Conservation (phyloP, 2,797 vertebrate species). For the Lacerta bilineata region DNA sequence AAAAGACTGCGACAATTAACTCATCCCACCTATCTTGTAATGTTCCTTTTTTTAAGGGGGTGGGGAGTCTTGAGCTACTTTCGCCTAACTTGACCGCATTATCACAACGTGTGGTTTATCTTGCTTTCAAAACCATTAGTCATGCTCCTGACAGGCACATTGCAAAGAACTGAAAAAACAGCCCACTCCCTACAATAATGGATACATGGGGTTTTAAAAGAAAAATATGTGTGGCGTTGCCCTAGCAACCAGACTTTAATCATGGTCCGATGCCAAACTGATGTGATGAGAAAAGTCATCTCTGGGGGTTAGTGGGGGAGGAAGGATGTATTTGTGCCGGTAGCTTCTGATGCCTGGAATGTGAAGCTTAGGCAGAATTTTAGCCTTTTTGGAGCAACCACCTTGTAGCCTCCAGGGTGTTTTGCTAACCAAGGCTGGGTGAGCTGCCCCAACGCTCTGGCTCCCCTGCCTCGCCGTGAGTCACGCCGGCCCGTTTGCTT, state of each 20-base stretch:
- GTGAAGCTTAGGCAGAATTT: conserved; percentile 41
- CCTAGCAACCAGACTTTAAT: conserved; percentile 63
- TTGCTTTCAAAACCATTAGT: conserved; percentile 9
- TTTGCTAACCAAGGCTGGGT: conserved; percentile 30
- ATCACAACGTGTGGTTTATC: conserved; percentile 8
- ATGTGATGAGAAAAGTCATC: conserved; percentile 65
- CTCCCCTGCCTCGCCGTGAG: not conserved
- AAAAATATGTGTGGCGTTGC: conserved; percentile 44
- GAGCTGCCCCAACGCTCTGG: not conserved
- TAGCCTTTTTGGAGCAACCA: conserved; percentile 40
- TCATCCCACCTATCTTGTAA: not conserved
- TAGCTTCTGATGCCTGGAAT: conserved; percentile 62
- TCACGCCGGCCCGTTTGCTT: not conserved
- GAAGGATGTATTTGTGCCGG: conserved; percentile 26
- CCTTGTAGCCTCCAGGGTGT: conserved; percentile 43
- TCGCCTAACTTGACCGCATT: conserved; percentile 5
- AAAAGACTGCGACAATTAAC: not conserved
- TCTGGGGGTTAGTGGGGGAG: conserved; percentile 24
- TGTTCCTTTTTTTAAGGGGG: no score
- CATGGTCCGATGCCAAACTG: conserved; percentile 58
- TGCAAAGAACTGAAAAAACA: conserved; percentile 36
- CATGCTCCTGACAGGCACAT: conserved; percentile 39
- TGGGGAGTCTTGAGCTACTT: not conserved
- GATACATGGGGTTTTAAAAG: conserved; percentile 48
- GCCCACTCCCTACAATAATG: conserved; percentile 12